Base-by-base conservation (phyloP, 2,113 vertebrate genomes). In the Raja brachyura region DNA sequence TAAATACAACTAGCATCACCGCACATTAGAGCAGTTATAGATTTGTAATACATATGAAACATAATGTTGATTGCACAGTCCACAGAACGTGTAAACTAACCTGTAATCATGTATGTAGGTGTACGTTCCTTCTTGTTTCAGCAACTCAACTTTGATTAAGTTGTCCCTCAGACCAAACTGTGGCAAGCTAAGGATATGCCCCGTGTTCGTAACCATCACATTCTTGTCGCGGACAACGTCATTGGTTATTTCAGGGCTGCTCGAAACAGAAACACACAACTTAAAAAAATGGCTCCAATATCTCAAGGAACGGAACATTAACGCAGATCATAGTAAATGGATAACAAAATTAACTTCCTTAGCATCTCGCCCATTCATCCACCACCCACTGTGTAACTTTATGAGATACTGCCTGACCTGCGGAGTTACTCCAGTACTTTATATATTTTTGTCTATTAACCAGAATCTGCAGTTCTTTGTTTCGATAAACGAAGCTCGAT, bases 111-210 rank as follows among this genome's bases (percentile, higher is more conserved):
- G 96, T 94, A 98, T 95, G 93, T 96, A 95, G 1, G 97, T 98
- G 95, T 99, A 99, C 20, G 96, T 94, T 3, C 97, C 97, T 94
- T 99, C 97, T 93, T 96, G 98, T 94, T 98, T 98, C 28, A 96
- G 90, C 18, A 99, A 97, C 93, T 97, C 97, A 93, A 97, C 98
- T 94, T 94, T 97, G 94, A 99, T 96, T 18, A 99, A 96, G 59
- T 97, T 98, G 93, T 99, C 98, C 68, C 98, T 96, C 18, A 98
- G 95, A 4, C 96, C 97, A 93, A 98, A 98, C 95, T 97, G 97
- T 0, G 97, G 97, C 95, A 99, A 96, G 85, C 96, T 94, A 77
- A 98, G 95, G 93, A 98, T 97, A 4, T 97, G 97, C 83, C 96
- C 96, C 94, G 97, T 97, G 95, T 98, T 97, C 0, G 97, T 95